Evolutionary conservation across 2,113 vertebrate genomes (phyloP), one percentile per base, ranked within the genome.

Genomic region (Grammomys dolichurus): DNA sequence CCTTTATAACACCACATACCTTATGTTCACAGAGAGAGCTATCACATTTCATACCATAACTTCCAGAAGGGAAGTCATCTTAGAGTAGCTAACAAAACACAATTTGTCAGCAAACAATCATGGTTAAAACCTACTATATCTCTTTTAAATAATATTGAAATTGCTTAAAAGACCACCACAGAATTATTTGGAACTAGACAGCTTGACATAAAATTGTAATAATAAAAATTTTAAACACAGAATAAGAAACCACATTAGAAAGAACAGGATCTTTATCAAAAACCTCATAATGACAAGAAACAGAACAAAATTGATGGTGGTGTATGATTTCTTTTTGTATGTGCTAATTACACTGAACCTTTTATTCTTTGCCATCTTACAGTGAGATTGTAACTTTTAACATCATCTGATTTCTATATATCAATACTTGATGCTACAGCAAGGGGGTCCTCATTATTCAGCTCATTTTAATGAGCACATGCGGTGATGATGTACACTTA

Each of bases 331-430:
- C 10, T 69, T 19, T 87, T 67, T 69, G 51, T 67, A 5, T n/a
- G 7, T 19, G n/a, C 10, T 3, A 24, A 7, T 63, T 67, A 56
- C 81, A 93, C 70, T 3, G 20, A 51, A 22, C 13, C 8, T 90
- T 78, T 70, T 40, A 11, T 58, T 56, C 13, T 60, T 67, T 89
- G 22, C 84, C 60, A 72, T 87, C 75, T 84, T 90, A 72, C 80
- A 51, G 16, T 75, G 43, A 86, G 86, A 80, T 24, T 9, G 63
- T 40, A 22, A 10, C 56, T 82, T 88, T 89, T 72, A 78, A 46
- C 46, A 48, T 91, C 89, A 81, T 67, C 46, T 91, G 33, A 97
- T 87, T 81, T 93, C 58, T 90, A 65, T 14, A 67, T 69, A 65
- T 63, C 31, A 70, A n/a, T 46, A 43, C 31, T 87, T 56, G n/a